phyloP scores from a whole-genome alignment of 1,140 invertebrate genomes.

The Meteorus sp. region DNA sequence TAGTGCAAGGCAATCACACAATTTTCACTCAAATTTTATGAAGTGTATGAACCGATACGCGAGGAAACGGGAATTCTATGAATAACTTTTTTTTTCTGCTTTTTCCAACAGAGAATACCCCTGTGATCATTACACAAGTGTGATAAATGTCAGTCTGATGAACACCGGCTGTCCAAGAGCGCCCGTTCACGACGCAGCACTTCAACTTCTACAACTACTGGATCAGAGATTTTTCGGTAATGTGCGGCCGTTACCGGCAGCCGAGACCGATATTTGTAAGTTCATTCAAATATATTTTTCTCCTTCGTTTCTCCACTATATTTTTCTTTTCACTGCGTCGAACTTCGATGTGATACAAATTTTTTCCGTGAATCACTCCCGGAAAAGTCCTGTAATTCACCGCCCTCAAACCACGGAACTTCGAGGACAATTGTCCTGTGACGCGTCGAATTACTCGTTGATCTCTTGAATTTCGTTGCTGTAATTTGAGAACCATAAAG shows the following conservation, averaged over 20 bases:
- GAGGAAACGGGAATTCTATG: slow-evolving; percentile 4
- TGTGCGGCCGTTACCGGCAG: slow-evolving; percentile 68
- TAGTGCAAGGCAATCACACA: slow-evolving; percentile 83
- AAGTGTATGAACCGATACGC: too few species aligned
- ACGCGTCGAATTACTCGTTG: slow-evolving; percentile 43
- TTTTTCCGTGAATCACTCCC: slow-evolving; percentile 16
- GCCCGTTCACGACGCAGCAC: slow-evolving; percentile 88
- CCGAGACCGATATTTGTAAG: slow-evolving; percentile 70
- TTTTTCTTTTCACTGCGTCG: neutral
- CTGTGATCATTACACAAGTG: slow-evolving; percentile 96
- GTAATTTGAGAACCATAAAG: slow-evolving; percentile 29
- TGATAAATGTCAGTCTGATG: slow-evolving; percentile 96
- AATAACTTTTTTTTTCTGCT: neutral
- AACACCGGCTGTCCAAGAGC: slow-evolving; percentile 92
- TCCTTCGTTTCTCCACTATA: neutral
- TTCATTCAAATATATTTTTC: slow-evolving; percentile 13
- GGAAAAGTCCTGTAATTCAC: slow-evolving; percentile 53
- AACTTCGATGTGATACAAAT: slow-evolving; percentile 4
- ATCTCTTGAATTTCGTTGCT: slow-evolving; percentile 56
- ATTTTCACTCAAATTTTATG: slow-evolving; percentile 21
- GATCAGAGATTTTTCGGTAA: slow-evolving; percentile 94
- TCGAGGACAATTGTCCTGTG: slow-evolving; percentile 52
- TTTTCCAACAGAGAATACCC: slow-evolving; percentile 85
- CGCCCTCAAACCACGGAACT: slow-evolving; percentile 55
- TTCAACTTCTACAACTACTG: slow-evolving; percentile 90